Base-by-base conservation (phyloP, 2,888 invertebrate species). In the Sinhomidia bicolor region DNA sequence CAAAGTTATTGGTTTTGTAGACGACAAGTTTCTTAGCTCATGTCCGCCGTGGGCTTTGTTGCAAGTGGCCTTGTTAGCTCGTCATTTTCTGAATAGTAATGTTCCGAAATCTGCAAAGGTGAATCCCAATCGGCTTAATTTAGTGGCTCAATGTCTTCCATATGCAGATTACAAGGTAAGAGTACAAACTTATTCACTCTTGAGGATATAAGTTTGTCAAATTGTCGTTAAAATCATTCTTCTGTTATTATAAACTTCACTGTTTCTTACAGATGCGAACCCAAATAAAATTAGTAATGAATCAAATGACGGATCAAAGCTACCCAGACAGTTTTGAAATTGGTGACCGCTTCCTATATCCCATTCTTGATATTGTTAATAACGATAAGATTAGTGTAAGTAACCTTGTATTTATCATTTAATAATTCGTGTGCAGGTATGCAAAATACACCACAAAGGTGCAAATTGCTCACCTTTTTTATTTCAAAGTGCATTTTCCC, bases 21-120 rank as follows among this genome's bases (percentile, higher is more conserved):
- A 89, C 85, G 90, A 89, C 29, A 91, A 91, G 51, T 91, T 91
- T 78, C 47, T 91, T 7, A 81, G 71, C n/a, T 47, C 87, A 0
- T 89, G 90, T 29, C 44, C 80, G 20, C 36, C 54, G 0, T 65
- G 83, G 51, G 76, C 86, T 1, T 41, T 85, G 10, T 10, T 57
- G 10, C 90, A 90, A 20, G 26, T 90, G 0, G 85, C 82, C 3
- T n/a, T 26, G 20, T 47, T 91, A 10, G 85, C 71, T 57, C 44
- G 54, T 7, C 74, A 85, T 10, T 36, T 85, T 62, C 1, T 9
- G 14, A 80, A 47, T 7, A n/a, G 20, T 5, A 57, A 65, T 20
- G 44, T 57, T 14, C 68, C 86, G 0, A 20, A 6, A 5, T 81
- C 65, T 41, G 47, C 68, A 5, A 32, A 76, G 10, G 51, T 68